Evolutionary conservation across 1,140 invertebrate species (phyloP).

Genomic region (Ephestia elutella): DNA sequence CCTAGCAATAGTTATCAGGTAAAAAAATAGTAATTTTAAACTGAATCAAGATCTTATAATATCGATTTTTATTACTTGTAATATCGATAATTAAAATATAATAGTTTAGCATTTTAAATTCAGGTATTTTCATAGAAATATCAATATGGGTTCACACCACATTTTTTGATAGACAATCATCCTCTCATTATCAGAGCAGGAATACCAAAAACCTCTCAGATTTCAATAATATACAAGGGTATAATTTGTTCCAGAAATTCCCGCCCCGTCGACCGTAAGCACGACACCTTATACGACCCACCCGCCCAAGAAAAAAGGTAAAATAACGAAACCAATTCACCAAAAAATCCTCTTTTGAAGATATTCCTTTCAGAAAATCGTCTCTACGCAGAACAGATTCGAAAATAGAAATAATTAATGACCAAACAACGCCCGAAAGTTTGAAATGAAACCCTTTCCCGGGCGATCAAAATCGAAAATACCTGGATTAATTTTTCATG

Average conservation of each 20-base stretch:
- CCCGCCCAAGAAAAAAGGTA: constrained; percentile 67
- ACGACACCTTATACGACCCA: constrained; percentile 74
- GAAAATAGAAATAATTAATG: constrained; percentile 32
- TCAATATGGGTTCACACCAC: no score
- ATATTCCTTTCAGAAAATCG: not conserved
- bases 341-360: constrained; percentile 5
- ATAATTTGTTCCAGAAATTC: constrained; percentile 76
- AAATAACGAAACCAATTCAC: constrained; percentile 13
- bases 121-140: no score
- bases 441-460: constrained; percentile 38
- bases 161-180: no score
- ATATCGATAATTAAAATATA: no score
- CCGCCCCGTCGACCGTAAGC: constrained; percentile 80
- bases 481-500: constrained; percentile 45
- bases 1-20: no score
- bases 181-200: no score
- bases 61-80: no score
- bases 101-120: no score
- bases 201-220: no score
- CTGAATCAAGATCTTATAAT: no score
- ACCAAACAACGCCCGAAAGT: constrained; percentile 27
- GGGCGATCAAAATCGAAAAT: constrained; percentile 25
- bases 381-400: constrained; percentile 14
- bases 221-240: not conserved
- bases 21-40: no score